Conservation (phyloP, 2,888 invertebrate species). For the Tiliacea citrago region DNA sequence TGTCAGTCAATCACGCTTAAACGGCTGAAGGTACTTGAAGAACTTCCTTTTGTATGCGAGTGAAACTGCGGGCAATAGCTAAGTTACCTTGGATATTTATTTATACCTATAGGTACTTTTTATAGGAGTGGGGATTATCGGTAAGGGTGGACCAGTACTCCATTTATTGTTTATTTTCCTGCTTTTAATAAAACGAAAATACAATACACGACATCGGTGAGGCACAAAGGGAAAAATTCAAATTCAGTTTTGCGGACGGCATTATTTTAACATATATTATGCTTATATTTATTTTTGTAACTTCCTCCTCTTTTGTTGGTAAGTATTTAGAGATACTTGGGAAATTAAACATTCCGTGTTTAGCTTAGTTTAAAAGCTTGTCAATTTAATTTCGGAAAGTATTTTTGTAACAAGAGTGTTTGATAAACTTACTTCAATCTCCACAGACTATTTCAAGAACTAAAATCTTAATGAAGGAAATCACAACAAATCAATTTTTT, state of each 20-base stretch:
- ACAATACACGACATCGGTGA: slow-evolving; percentile 74
- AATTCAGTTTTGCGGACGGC: slow-evolving; percentile 75
- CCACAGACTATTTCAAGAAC: not conserved
- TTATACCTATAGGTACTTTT: slow-evolving; percentile 11
- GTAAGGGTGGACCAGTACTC: slow-evolving; percentile 54
- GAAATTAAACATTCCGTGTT: slow-evolving; percentile 24
- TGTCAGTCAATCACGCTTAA: not conserved
- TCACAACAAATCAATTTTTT: not conserved
- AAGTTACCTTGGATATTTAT: slow-evolving; percentile 3
- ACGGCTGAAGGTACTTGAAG: not conserved
- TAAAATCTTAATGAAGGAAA: not conserved
- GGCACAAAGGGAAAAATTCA: slow-evolving; percentile 79
- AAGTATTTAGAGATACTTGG: slow-evolving; percentile 68
- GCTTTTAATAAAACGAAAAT: slow-evolving; percentile 81
- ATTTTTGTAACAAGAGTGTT: not conserved
- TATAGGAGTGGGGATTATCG: slow-evolving; percentile 32
- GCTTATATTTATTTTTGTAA: slow-evolving; percentile 70
- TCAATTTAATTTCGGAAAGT: not conserved
- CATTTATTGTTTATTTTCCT: slow-evolving; percentile 80
- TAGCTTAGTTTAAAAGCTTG: not conserved
- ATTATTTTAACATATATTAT: slow-evolving; percentile 74
- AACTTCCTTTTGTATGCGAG: not conserved
- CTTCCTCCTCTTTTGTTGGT: slow-evolving; percentile 38
- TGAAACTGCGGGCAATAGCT: not conserved
- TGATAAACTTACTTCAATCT: not conserved